Percentiles rank a stretch among this genome's conserved stretches.
phyloP scores from a whole-genome alignment of 2,888 invertebrate genomes.

The Conistra vaccinii region DNA sequence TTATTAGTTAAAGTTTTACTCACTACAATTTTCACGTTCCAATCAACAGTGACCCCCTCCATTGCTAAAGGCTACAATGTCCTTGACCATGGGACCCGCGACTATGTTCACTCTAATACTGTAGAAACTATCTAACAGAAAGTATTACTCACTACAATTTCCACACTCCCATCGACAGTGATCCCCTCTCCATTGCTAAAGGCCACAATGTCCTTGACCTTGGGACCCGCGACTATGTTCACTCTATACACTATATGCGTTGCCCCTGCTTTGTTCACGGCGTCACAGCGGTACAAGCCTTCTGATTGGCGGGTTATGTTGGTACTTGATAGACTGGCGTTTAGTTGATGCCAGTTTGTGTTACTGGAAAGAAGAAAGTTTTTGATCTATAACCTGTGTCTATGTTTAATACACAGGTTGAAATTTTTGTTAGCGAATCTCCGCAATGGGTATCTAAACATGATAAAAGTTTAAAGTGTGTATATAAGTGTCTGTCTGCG shows the following conservation, averaged over 20 bases:
- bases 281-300: conserved; percentile 91
- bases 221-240: conserved; percentile 81
- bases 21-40: conserved; percentile 71
- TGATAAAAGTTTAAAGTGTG: no score
- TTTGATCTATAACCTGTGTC: no score
- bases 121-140: conserved; percentile 61
- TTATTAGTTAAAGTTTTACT: no score
- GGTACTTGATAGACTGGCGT: conserved; percentile 71
- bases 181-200: conserved; percentile 70
- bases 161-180: conserved; percentile 67
- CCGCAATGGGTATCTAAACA: no score
- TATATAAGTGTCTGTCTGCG: no score
- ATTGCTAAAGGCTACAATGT: conserved; percentile 70
- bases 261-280: conserved; percentile 91
- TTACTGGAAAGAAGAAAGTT: conserved; percentile 73
- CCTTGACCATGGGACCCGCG: conserved; percentile 70
- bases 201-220: conserved; percentile 71
- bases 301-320: conserved; percentile 77
- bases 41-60: conserved; percentile 70
- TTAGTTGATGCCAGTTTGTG: conserved; percentile 76
- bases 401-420: not conserved
- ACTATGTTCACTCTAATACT: conserved; percentile 87
- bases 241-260: conserved; percentile 88
- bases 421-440: not conserved
- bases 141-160: conserved; percentile 67